These are phyloP conservation scores for Cavia porcellus DNA, from an alignment of 2,113 vertebrate species.

Conservation along the genomic window DNA sequence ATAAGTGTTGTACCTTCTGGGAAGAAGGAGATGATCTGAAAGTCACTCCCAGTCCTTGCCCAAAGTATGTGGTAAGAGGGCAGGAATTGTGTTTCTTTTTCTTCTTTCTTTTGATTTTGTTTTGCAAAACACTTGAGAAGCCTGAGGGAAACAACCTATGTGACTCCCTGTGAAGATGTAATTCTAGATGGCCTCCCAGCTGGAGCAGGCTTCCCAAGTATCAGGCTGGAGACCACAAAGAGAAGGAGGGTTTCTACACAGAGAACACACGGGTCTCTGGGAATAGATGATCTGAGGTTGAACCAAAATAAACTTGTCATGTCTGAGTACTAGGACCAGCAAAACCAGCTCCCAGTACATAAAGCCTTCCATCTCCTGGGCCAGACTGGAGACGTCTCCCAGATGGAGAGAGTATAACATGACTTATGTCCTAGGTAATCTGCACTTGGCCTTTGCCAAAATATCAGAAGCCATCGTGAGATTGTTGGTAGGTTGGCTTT, in stretches of 20 bases:
- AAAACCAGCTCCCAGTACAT: conserved; percentile 36
- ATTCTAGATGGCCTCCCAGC: conserved; percentile 79
- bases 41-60: conserved; percentile 61
- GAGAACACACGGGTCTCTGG: conserved; percentile 67
- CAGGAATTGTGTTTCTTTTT: background rate
- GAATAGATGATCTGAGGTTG: conserved; percentile 77
- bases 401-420: background rate
- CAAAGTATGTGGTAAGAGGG: conserved; percentile 66
- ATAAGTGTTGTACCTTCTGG: background rate
- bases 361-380: conserved; percentile 49
- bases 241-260: conserved; percentile 75
- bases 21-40: conserved; percentile 25
- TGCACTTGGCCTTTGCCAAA: background rate
- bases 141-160: conserved; percentile 78
- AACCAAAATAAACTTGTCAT: conserved; percentile 84
- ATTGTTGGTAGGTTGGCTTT: background rate
- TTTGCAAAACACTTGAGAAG: conserved; percentile 82
- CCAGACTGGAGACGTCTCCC: conserved; percentile 51
- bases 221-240: conserved; percentile 61
- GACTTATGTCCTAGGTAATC: background rate
- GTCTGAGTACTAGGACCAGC: conserved; percentile 73
- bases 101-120: conserved; percentile 64
- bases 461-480: background rate
- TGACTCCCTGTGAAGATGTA: conserved; percentile 82
- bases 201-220: conserved; percentile 70